These are phyloP conservation scores for Atrina japonica DNA, from an alignment of 2,888 invertebrate genomes.

Conservation along the genomic window DNA sequence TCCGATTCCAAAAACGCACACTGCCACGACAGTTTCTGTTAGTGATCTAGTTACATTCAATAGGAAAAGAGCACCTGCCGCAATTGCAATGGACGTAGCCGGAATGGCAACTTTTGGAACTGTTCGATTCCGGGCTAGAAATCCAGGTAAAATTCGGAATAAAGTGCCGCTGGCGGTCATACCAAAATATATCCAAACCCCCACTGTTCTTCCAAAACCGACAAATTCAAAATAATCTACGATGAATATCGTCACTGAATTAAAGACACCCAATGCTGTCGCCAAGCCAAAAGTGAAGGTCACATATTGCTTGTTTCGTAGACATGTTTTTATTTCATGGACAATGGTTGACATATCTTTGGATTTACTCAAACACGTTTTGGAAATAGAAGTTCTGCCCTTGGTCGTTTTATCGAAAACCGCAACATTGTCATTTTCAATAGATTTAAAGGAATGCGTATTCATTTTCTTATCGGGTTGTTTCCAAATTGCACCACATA, in stretches of 20 bases:
- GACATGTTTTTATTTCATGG: conserved; percentile 4
- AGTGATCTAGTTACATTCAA: neutral
- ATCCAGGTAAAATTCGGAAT: conserved; percentile 32
- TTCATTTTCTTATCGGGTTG: neutral
- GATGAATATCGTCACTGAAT: conserved; percentile 31
- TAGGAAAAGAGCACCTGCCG: neutral
- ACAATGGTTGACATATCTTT: neutral
- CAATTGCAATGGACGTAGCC: conserved; percentile 6
- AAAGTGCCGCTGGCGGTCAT: conserved; percentile 18
- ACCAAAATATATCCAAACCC: conserved; percentile 22
- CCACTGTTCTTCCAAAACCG: conserved; percentile 19
- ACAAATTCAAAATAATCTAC: conserved; percentile 28
- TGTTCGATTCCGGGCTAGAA: conserved; percentile 17
- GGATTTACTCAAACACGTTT: neutral
- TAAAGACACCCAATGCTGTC: conserved; percentile 17
- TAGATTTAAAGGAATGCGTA: neutral
- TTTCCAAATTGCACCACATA: neutral
- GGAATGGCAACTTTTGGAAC: conserved; percentile 33
- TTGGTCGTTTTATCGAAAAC: neutral
- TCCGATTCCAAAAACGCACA: conserved; percentile 12
- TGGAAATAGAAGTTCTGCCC: neutral
- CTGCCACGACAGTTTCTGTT: neutral
- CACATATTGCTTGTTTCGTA: conserved; percentile 25
- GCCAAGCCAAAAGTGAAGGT: conserved; percentile 10
- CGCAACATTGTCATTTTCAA: neutral